Conservation (phyloP, 2,797 vertebrate species). For the Nasua narica region DNA sequence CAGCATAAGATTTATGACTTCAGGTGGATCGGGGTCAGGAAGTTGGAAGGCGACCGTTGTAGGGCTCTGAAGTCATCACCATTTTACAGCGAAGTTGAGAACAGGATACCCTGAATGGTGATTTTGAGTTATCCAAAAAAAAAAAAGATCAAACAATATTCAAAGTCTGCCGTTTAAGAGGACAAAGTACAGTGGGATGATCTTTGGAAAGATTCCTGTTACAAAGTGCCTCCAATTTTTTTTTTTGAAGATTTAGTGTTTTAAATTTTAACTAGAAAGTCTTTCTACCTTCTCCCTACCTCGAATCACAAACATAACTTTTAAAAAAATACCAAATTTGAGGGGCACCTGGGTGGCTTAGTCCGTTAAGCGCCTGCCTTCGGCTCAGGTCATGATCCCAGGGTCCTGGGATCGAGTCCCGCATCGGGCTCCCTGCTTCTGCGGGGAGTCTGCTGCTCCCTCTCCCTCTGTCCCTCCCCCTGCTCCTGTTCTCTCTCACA, state of each 20-base stretch:
- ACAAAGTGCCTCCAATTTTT: neutral
- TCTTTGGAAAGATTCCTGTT: constrained; percentile 12
- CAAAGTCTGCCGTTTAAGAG: constrained; percentile 21
- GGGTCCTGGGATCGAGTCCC: neutral
- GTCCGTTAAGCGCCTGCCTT: neutral
- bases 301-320: constrained; percentile 19
- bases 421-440: neutral
- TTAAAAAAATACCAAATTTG: constrained; percentile 15
- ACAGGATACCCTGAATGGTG: neutral
- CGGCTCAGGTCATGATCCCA: neutral
- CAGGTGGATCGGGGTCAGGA: neutral
- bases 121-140: neutral
- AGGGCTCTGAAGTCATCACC: neutral
- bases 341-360: neutral
- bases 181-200: neutral
- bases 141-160: constrained; percentile 38
- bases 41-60: neutral
- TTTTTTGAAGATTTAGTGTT: constrained; percentile 19
- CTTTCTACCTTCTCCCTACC: constrained; percentile 15
- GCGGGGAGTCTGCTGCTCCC: neutral
- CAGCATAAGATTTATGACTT: constrained; percentile 1
- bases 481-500: neutral
- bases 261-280: constrained; percentile 21
- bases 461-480: neutral
- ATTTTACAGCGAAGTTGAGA: constrained; percentile 16